These are phyloP conservation scores for Lepidurus packardi DNA, from an alignment of 1,140 invertebrate species.

Conservation along the genomic window DNA sequence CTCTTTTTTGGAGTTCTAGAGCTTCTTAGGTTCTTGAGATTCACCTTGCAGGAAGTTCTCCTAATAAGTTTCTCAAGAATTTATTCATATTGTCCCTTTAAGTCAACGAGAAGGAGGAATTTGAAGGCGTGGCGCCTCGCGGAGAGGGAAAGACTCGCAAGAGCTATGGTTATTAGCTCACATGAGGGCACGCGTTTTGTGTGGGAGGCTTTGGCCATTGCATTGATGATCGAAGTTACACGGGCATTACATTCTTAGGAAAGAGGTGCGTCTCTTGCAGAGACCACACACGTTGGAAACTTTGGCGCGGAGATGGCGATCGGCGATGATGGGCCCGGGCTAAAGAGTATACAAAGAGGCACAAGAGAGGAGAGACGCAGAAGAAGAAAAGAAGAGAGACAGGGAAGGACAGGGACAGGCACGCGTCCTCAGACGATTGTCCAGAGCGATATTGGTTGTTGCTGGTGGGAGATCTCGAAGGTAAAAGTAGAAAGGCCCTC, in stretches of 20 bases:
- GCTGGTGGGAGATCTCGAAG: not conserved
- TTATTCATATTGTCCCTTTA: too few relatives aligned
- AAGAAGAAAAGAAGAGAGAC: too few relatives aligned
- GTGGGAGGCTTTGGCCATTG: not conserved
- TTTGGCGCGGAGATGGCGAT: not conserved
- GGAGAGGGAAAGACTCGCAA: not conserved
- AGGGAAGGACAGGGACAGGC: not conserved
- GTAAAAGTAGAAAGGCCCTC: not conserved
- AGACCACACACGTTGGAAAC: slow-evolving; percentile 12
- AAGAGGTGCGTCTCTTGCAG: slow-evolving; percentile 3
- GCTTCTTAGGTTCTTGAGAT: too few relatives aligned
- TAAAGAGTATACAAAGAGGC: not conserved
- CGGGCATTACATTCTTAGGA: not conserved
- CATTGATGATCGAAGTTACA: not conserved
- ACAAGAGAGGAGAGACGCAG: not conserved
- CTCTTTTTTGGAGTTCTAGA: too few relatives aligned
- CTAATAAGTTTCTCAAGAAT: not conserved
- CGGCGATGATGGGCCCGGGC: slow-evolving; percentile 1
- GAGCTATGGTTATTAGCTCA: not conserved
- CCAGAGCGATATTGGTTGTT: slow-evolving; percentile 5
- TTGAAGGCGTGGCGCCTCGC: not conserved
- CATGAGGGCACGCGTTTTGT: slow-evolving; percentile 5
- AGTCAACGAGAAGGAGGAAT: not conserved
- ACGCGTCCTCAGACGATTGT: slow-evolving; percentile 3
- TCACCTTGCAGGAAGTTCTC: too few relatives aligned